A percentile compares a stretch with the other conserved stretches of the same genome.
These are phyloP conservation scores for Dorcus parallelipipedus DNA, from an alignment of 2,888 invertebrate genomes.

Conservation along the genomic window DNA sequence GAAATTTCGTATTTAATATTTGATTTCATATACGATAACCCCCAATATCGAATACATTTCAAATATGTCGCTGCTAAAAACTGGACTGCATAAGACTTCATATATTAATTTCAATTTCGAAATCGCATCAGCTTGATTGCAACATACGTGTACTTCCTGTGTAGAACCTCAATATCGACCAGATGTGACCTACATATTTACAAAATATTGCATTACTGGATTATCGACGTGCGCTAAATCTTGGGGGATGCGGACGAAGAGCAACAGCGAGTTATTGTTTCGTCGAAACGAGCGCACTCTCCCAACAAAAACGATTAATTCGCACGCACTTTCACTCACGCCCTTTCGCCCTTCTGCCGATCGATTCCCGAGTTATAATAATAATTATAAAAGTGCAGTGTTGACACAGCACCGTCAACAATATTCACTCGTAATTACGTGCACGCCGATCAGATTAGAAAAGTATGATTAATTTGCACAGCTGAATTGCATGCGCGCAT, in stretches of 20 bases:
- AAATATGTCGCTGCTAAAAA: background rate
- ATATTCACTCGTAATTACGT: conserved; percentile 1
- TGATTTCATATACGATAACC: too few relatives aligned
- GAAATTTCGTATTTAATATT: too few relatives aligned
- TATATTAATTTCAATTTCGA: conserved; percentile 14
- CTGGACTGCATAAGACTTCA: conserved; percentile 5
- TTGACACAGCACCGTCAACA: background rate
- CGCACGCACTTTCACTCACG: background rate
- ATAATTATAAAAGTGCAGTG: background rate
- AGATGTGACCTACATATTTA: conserved; percentile 13
- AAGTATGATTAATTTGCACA: background rate
- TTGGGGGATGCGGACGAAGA: too few relatives aligned
- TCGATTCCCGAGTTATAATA: too few relatives aligned
- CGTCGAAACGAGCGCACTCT: too few relatives aligned
- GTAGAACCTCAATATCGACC: conserved; percentile 9
- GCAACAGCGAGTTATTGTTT: too few relatives aligned
- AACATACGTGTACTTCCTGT: conserved; percentile 15
- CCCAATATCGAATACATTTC: too few relatives aligned
- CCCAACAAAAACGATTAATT: background rate
- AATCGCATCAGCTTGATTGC: conserved; percentile 9
- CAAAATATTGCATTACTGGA: conserved; percentile 10
- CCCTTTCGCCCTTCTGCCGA: background rate
- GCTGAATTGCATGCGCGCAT: background rate
- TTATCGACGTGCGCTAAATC: too few relatives aligned
- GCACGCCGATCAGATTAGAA: background rate